These are phyloP conservation scores for Pipra filicauda DNA, from an alignment of 2,113 vertebrate species.

Conservation along the genomic window DNA sequence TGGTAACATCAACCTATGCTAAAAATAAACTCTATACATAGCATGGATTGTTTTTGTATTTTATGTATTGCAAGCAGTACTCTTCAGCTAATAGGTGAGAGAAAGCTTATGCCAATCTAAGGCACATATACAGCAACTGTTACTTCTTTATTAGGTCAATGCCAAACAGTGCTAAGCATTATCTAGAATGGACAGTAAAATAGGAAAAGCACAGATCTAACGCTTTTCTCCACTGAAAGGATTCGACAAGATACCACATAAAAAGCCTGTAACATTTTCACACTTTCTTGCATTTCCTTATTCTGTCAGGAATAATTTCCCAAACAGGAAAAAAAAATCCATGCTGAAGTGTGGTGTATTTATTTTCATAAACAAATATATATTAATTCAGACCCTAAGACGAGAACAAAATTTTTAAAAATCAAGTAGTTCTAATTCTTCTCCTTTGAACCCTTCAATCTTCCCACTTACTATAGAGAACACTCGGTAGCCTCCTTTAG, in stretches of 20 bases:
- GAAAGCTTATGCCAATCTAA: not conserved
- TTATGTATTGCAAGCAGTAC: not conserved
- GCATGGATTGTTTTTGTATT: not conserved
- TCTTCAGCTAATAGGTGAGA: not conserved
- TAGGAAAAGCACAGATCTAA: not conserved
- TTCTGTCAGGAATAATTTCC: not conserved
- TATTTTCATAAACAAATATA: not conserved
- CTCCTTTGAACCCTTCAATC: not conserved
- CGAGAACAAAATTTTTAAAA: not conserved
- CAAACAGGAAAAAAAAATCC: not conserved
- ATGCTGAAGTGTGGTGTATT: not conserved
- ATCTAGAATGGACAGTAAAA: not conserved
- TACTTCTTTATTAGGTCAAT: not conserved
- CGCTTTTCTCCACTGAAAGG: not conserved
- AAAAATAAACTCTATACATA: not conserved
- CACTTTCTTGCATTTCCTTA: not conserved
- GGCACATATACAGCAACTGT: not conserved
- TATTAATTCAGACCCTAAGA: not conserved
- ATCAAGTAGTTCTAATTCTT: not conserved
- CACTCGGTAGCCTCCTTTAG: not conserved
- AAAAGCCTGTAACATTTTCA: not conserved
- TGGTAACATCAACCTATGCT: not conserved
- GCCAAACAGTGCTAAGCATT: not conserved
- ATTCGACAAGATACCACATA: not conserved
- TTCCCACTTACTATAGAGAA: not conserved